Conservation (phyloP, 2,797 vertebrate genomes). For the Peromyscus eremicus region DNA sequence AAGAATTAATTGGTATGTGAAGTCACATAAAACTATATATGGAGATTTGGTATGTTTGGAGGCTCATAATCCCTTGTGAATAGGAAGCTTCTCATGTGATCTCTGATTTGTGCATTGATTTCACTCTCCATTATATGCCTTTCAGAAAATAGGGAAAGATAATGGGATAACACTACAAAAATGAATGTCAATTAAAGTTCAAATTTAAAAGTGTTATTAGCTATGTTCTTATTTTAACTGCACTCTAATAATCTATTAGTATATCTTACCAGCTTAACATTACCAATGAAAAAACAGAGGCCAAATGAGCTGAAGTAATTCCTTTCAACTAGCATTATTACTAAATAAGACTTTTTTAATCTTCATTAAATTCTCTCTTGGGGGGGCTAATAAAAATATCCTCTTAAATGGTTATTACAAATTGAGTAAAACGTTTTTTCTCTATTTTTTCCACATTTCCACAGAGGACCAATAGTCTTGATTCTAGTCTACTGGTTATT, state of each 20-base stretch:
- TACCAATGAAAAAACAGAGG: not conserved
- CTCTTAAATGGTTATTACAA: not conserved
- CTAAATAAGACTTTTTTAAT: slow-evolving; percentile 11
- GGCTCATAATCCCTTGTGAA: not conserved
- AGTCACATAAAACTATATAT: not conserved
- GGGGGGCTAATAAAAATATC: not conserved
- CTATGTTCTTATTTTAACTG: not conserved
- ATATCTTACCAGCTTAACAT: not conserved
- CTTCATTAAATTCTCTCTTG: not conserved
- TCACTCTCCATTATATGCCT: not conserved
- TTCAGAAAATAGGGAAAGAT: not conserved
- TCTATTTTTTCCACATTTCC: not conserved
- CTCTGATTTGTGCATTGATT: not conserved
- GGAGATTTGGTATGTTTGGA: not conserved
- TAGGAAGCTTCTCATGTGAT: not conserved
- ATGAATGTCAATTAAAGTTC: not conserved
- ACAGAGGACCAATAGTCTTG: not conserved
- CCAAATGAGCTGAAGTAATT: slow-evolving; percentile 15
- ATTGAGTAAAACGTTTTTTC: not conserved
- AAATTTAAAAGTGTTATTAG: not conserved
- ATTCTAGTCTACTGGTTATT: not conserved
- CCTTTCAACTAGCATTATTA: not conserved
- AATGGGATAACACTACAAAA: not conserved
- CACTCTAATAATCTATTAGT: not conserved
- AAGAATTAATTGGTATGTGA: not conserved